These are phyloP conservation scores for Tolmerus cingulatus DNA, from an alignment of 2,888 invertebrate species.

Conservation along the genomic window DNA sequence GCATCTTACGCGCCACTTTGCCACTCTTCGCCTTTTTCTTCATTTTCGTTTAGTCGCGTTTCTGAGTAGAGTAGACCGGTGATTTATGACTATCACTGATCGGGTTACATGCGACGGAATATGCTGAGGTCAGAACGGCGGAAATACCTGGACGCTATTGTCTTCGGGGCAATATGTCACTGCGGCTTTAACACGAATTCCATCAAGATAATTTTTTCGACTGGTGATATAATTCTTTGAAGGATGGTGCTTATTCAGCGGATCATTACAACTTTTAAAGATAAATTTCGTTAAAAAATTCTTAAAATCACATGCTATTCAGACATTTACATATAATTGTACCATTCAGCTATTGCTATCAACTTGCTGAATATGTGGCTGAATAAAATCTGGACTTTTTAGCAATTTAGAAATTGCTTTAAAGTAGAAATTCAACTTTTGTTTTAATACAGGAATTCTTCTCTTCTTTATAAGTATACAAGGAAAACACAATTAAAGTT, in stretches of 20 bases:
- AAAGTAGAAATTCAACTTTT: not conserved
- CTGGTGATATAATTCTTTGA: not conserved
- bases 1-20: slow-evolving; percentile 1
- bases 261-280: not conserved
- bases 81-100: slow-evolving; percentile 22
- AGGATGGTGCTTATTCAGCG: not conserved
- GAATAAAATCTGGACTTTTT: not conserved
- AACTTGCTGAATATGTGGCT: not conserved
- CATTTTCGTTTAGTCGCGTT: not conserved
- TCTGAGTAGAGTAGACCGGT: not conserved
- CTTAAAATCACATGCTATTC: not conserved
- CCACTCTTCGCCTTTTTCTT: not conserved
- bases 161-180: not conserved
- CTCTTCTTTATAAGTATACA: too few species aligned
- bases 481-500: not conserved
- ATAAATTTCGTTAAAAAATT: not conserved
- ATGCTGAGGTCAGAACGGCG: not conserved
- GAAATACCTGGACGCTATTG: not conserved
- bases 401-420: not conserved
- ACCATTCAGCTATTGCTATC: not conserved
- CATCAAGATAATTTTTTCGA: not conserved
- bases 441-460: too few species aligned
- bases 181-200: not conserved
- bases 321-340: not conserved
- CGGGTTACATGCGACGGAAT: not conserved